These are phyloP conservation scores for Itoplectis maculator DNA, from an alignment of 2,888 invertebrate genomes.

Conservation along the genomic window DNA sequence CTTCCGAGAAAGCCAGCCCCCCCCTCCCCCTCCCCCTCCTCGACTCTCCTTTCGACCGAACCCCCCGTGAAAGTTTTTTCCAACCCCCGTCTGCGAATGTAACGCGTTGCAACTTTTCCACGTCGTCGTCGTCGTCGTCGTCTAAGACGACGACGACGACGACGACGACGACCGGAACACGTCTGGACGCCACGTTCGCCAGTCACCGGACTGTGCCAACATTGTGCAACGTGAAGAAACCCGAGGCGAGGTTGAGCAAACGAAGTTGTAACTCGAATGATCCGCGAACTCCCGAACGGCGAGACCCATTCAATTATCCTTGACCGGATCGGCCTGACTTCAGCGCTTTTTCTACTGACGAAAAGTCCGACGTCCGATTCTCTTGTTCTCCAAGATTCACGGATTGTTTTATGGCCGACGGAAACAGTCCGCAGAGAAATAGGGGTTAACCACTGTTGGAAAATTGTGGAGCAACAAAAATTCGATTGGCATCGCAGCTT, in stretches of 20 bases:
- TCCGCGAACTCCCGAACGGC: slow-evolving; percentile 28
- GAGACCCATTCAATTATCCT: slow-evolving; percentile 57
- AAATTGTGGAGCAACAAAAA: slow-evolving; percentile 8
- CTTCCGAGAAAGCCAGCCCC: slow-evolving; percentile 22
- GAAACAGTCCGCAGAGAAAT: not conserved
- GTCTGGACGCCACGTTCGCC: slow-evolving; percentile 63
- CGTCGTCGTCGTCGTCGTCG: slow-evolving; percentile 54
- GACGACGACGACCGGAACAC: slow-evolving; percentile 66
- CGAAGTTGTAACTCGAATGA: slow-evolving; percentile 58
- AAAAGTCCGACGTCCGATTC: not conserved
- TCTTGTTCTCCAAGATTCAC: not conserved
- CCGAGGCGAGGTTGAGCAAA: slow-evolving; percentile 39
- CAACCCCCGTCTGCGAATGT: slow-evolving; percentile 54
- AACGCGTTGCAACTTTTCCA: slow-evolving; percentile 68
- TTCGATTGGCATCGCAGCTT: not conserved
- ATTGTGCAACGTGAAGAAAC: slow-evolving; percentile 46
- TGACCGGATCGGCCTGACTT: slow-evolving; percentile 13
- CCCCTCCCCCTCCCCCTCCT: too few relatives aligned
- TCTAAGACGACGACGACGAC: slow-evolving; percentile 65
- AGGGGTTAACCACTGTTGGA: not conserved
- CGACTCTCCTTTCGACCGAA: slow-evolving; percentile 18
- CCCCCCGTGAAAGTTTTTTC: slow-evolving; percentile 51
- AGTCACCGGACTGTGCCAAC: slow-evolving; percentile 64
- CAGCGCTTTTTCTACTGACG: slow-evolving; percentile 2
- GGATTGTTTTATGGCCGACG: not conserved